phyloP scores from a whole-genome alignment of 2,888 invertebrate genomes.

The Brachypalpus laphriformis region DNA sequence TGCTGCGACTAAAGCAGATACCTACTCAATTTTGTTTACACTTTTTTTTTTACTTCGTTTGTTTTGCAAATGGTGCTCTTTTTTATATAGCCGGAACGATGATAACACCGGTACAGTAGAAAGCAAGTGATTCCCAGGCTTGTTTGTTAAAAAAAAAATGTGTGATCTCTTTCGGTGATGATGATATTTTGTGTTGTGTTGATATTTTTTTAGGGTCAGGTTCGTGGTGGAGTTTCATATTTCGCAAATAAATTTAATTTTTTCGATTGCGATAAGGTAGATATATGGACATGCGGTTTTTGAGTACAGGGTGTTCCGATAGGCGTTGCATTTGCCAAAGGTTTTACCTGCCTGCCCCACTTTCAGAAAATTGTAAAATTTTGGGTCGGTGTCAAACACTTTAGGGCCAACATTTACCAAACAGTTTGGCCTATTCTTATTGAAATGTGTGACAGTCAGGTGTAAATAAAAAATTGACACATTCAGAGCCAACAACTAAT shows the following conservation, averaged over 20 bases:
- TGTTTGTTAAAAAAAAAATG: constrained; percentile 2
- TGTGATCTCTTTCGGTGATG: background rate
- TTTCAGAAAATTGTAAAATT: too few species aligned
- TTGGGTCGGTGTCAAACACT: too few species aligned
- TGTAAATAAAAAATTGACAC: too few species aligned
- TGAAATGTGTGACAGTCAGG: too few species aligned
- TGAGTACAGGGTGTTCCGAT: background rate
- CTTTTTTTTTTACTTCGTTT: constrained; percentile 6
- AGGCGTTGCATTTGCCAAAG: background rate
- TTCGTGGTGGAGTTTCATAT: constrained; percentile 29
- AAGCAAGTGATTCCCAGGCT: background rate
- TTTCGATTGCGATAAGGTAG: background rate
- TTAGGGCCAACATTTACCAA: too few species aligned
- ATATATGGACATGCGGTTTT: background rate
- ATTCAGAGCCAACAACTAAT: too few species aligned
- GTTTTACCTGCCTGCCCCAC: too few species aligned
- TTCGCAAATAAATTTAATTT: constrained; percentile 32
- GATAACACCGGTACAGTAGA: background rate
- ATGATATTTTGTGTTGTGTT: constrained; percentile 4
- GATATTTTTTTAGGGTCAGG: constrained; percentile 33
- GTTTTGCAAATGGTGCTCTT: constrained; percentile 31
- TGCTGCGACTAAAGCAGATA: constrained; percentile 7
- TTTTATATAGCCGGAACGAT: constrained; percentile 19
- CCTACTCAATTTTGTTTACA: constrained; percentile 7
- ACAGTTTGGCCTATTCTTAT: too few species aligned